Evolutionary conservation across 2,888 invertebrate species (phyloP), one percentile per base, ranked within the genome.

Genomic region (Plagiodera versicolora): DNA sequence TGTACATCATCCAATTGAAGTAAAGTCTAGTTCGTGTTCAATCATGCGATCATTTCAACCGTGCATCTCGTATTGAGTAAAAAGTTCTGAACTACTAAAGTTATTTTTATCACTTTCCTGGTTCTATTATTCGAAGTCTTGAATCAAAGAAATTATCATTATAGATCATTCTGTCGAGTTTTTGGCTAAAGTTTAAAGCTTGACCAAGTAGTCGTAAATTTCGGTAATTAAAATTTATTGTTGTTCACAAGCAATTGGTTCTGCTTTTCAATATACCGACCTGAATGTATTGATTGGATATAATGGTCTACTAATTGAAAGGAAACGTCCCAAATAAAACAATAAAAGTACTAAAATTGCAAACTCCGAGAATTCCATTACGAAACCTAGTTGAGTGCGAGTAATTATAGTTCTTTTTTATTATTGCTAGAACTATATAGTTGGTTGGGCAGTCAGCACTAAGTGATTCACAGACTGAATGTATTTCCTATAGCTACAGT

Each of bases 51-150:
- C n/a, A n/a, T n/a, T n/a, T n/a, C n/a, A n/a, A n/a, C n/a, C n/a
- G n/a, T n/a, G n/a, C n/a, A n/a, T n/a, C n/a, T n/a, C n/a, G n/a
- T n/a, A n/a, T n/a, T n/a, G n/a, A n/a, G n/a, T n/a, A n/a, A n/a
- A n/a, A n/a, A n/a, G n/a, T n/a, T n/a, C n/a, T n/a, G n/a, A n/a
- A n/a, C n/a, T n/a, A n/a, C n/a, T n/a, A n/a, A 5, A 24, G 24
- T 24, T 24, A 24, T 24, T 24, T 24, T 24, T 3, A 24, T 5
- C 24, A 24, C 24, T 6, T 24, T 6, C 24, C 6, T 24, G 4
- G 24, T 24, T 24, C 14, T 30, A 32, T 46, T 56, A 56, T 56
- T 56, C 35, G 30, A 46, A 24, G 47, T 44, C 14, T 18, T 39
- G 24, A 52, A 16, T 56, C 35, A 32, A 39, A 39, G 39, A 3